Evolutionary conservation across 2,797 vertebrate genomes (phyloP), one percentile per base, ranked within the genome.

Genomic region (Protosalanx chinensis): DNA sequence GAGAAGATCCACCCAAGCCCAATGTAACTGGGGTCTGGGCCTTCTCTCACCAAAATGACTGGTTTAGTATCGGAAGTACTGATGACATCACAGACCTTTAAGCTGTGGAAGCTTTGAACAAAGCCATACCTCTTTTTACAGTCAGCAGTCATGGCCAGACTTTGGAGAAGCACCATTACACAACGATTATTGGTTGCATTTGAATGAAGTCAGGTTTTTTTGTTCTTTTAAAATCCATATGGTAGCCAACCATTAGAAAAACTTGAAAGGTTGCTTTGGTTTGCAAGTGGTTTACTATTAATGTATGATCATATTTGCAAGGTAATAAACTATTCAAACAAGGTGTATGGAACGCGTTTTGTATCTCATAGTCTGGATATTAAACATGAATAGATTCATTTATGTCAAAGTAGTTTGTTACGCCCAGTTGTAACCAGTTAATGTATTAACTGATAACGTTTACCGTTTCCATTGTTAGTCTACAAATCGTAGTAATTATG

Each of bases 11-110:
- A 3, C 74, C 46, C 46, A 70, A 72, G 62, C 68, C 69, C 20
- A 70, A 72, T 61, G 37, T 72, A 67, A 68, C 64, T 16, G 58
- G 13, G 5, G 63, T 75, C 0, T 69, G 81, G 65, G 65, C n/a
- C 16, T 63, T 53, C 53, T 76, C 74, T 46, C 56, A 76, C 64
- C 79, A 80, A 16, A 70, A 79, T 29, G 72, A 87, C 63, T 85
- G 74, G 80, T 75, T 72, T 70, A 73, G 80, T 51, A 35, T 75
- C 33, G 29, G 41, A 0, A 69, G 75, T 56, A 82, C 78, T 58
- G 88, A 90, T 0, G 86, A 92, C 16, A 16, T 88, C 69, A 91
- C 83, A 72, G 77, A 90, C 73, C 79, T 90, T 18, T 88, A 72
- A 82, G 20, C 29, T 65, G 13, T 66, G 27, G 23, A 46, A 51